These are phyloP conservation scores for Tethya wilhelma DNA, from an alignment of 37 sponge, comb jelly and placozoan species.

Conservation along the genomic window DNA sequence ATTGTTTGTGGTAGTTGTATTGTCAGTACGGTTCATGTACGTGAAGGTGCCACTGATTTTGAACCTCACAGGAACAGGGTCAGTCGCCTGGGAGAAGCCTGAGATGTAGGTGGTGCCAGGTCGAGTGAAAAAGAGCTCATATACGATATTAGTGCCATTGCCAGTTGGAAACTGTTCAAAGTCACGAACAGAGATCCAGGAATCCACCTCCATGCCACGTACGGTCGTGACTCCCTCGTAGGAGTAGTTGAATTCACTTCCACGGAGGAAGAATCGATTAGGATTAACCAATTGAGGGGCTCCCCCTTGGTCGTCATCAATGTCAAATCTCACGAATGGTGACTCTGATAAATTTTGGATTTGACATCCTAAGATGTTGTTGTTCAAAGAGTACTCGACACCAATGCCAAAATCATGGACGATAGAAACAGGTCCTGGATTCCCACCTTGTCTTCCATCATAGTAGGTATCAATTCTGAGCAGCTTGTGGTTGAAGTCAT, in stretches of 20 bases:
- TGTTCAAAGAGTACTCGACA: conserved; percentile 43
- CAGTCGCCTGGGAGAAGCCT: background rate
- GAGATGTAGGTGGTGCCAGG: conserved; percentile 5
- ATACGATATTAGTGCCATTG: conserved; percentile 26
- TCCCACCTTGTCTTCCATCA: background rate
- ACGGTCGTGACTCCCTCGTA: conserved; percentile 69
- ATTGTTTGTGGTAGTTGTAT: background rate
- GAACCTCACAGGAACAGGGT: conserved; percentile 1
- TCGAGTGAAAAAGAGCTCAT: conserved; percentile 57
- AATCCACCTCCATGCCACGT: conserved; percentile 59
- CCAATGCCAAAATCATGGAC: conserved; percentile 58
- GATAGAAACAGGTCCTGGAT: conserved; percentile 1
- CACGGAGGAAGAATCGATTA: conserved; percentile 9
- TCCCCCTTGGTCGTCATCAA: background rate
- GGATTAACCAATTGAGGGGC: conserved; percentile 5
- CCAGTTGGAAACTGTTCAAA: background rate
- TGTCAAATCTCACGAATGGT: too few relatives aligned
- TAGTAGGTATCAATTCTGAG: conserved; percentile 33
- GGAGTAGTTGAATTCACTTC: conserved; percentile 24
- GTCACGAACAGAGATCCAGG: conserved; percentile 52
- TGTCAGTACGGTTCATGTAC: background rate
- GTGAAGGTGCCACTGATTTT: conserved; percentile 26
- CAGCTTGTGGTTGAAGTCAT: conserved; percentile 20
- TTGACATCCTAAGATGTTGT: too few relatives aligned
- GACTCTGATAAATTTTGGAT: too few relatives aligned